Base-by-base conservation (phyloP, 2,797 vertebrate genomes). In the Lacerta viridis region DNA sequence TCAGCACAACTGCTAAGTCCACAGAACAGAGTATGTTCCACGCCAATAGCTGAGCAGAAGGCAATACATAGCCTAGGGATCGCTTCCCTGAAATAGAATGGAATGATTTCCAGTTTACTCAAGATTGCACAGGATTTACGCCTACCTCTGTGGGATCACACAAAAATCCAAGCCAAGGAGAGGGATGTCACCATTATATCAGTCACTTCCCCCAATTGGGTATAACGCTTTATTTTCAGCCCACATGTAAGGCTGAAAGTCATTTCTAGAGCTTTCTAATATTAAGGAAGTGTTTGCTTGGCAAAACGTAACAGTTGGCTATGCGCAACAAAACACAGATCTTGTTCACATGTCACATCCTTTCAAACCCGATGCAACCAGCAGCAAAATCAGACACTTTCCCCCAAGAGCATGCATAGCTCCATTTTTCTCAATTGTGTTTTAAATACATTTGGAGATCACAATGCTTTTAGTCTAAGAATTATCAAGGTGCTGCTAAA, bases 51-150 rank as follows among this genome's bases (percentile, higher is more conserved):
- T 36, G 25, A 74, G 15, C 18, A 84, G 29, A 78, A 59, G 4
- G 74, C 27, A 78, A 88, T 23, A 84, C 18, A 59, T 59, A 71
- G 68, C 23, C 20, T 36, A 84, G 11, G 39, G 66, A 33, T 74
- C 20, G 50, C n/a, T 72, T 39, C 29, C 41, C 50, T 74, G 43
- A 75, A 89, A 46, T 66, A 8, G 29, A 85, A 85, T 39, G 18
- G 77, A 89, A 33, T 75, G 5, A 85, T 66, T 80, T 89, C 77
- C 55, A 9, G 39, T 85, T 23, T 20, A 23, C 66, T 88, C 81
- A 84, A 79, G 43, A 78, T 5, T 84, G 76, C 87, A 46, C 50
- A 64, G 68, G 68, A n/a, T 78, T 78, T 78, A 59, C 17, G 5
- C 43, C 43, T 88, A 88, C 27, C 64, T 69, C 74, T 27, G 72